phyloP scores from a whole-genome alignment of 2,888 invertebrate genomes.

The Zaprionus lineosus region DNA sequence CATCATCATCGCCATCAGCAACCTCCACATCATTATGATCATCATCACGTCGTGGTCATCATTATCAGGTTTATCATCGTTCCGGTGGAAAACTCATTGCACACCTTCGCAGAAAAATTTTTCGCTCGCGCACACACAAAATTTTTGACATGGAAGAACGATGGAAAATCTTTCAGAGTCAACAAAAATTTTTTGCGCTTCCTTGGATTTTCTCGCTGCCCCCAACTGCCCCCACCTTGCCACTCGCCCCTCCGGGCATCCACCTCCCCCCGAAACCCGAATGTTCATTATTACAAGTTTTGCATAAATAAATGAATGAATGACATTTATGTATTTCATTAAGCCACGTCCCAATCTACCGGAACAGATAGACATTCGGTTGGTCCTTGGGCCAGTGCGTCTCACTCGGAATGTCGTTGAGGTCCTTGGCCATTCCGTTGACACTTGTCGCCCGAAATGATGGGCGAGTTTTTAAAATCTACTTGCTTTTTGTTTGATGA shows the following conservation, averaged over 20 bases:
- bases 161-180: conserved; percentile 67
- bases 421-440: conserved; percentile 34
- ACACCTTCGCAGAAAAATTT: conserved; percentile 67
- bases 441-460: conserved; percentile 56
- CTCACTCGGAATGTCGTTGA: too few species aligned
- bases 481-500: conserved; percentile 62
- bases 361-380: too few species aligned
- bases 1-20: conserved; percentile 6
- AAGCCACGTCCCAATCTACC: conserved; percentile 43
- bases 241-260: not conserved
- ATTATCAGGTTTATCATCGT: conserved; percentile 4
- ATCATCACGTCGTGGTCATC: not conserved
- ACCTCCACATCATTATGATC: not conserved
- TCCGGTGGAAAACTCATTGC: conserved; percentile 34
- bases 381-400: too few species aligned
- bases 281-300: conserved; percentile 74
- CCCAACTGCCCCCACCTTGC: conserved; percentile 3
- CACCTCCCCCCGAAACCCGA: conserved; percentile 11
- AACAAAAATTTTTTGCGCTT: conserved; percentile 58
- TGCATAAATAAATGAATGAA: conserved; percentile 73
- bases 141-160: conserved; percentile 64
- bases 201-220: conserved; percentile 51
- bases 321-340: conserved; percentile 73
- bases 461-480: conserved; percentile 57
- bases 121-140: conserved; percentile 68